Evolutionary conservation across 2,797 vertebrate genomes (phyloP), one percentile per base, ranked within the genome.

Genomic region (Poeciliopsis presidionis): DNA sequence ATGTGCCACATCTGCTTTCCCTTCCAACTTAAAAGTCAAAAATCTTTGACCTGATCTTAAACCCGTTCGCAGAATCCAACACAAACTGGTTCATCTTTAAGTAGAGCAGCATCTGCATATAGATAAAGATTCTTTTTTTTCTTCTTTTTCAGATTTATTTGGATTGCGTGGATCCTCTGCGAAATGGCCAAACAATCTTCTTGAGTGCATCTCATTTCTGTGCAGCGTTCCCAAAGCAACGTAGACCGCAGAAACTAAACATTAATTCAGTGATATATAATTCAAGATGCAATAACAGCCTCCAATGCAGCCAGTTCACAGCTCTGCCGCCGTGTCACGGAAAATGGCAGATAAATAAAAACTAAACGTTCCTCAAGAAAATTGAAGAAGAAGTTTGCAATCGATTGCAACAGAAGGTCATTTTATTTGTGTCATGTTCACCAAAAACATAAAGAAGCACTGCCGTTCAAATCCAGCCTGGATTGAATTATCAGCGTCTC

Each of bases 1-100:
- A 28, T 43, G 39, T 69, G 41, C 25, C 65, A 45, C 65, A 69
- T 69, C 20, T 69, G 65, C 41, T 69, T 69, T 69, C 45, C 41
- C 22, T n/a, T 43, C 25, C 65, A n/a, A 14, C 65, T 69, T 3
- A 16, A 67, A 30, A 69, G 39, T 69, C 13, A 69, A 7, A n/a
- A 43, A n/a, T 69, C 11, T 28, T n/a, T 69, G 39, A 69, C 41
- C 41, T 45, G 65, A 67, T 67, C 63, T 67, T 41, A 9, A 67
- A 67, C 63, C 22, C 7, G 1, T n/a, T 41, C 12, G 39, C 63
- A 67, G 14, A 39, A 18, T 41, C 9, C 4, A 11, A 7, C 65
- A 14, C 11, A 5, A 45, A 69, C 22, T n/a, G n/a, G 22, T 14
- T 45, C 11, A 1, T 69, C 2, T n/a, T 67, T 67, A 39, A 69